Evolutionary conservation across 2,797 vertebrate genomes (phyloP).

Genomic region (Ctenopoma kingsleyae): DNA sequence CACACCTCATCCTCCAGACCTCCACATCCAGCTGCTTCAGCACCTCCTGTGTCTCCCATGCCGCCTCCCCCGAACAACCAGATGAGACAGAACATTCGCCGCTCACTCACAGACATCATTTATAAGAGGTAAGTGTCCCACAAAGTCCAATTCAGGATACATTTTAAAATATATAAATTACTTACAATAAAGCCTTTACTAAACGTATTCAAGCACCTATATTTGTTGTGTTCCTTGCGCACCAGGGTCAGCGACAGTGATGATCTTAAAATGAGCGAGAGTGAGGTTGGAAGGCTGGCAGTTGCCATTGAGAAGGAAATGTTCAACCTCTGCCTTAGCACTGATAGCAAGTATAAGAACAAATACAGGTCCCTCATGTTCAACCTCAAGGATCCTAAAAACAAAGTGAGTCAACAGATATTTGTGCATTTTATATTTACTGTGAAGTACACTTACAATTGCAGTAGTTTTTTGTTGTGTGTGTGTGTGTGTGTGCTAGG

Average conservation of each 20-base stretch:
- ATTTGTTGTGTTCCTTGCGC: background rate
- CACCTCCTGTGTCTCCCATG: conserved; percentile 59
- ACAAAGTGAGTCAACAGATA: conserved; percentile 88
- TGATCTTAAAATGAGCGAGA: conserved; percentile 94
- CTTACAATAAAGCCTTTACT: background rate
- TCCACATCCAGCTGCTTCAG: conserved; percentile 65
- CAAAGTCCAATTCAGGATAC: background rate
- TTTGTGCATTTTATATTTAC: too few species aligned
- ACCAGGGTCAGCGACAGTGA: conserved; percentile 95
- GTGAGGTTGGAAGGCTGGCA: conserved; percentile 90
- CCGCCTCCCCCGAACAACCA: conserved; percentile 93
- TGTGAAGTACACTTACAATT: background rate
- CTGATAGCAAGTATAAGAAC: conserved; percentile 98
- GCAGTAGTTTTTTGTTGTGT: background rate
- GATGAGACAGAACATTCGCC: conserved; percentile 97
- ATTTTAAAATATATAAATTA: background rate
- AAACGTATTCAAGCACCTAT: background rate
- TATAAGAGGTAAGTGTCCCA: conserved; percentile 92
- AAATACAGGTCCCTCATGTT: conserved; percentile 99
- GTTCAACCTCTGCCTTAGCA: conserved; percentile 94
- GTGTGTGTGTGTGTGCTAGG: too few species aligned
- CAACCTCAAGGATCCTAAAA: conserved; percentile 98
- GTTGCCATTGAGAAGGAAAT: conserved; percentile 97
- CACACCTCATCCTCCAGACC: conserved; percentile 73
- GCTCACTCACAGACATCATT: conserved; percentile 96